Conservation (phyloP, 2,888 invertebrate genomes). For the Lymantria dispar region DNA sequence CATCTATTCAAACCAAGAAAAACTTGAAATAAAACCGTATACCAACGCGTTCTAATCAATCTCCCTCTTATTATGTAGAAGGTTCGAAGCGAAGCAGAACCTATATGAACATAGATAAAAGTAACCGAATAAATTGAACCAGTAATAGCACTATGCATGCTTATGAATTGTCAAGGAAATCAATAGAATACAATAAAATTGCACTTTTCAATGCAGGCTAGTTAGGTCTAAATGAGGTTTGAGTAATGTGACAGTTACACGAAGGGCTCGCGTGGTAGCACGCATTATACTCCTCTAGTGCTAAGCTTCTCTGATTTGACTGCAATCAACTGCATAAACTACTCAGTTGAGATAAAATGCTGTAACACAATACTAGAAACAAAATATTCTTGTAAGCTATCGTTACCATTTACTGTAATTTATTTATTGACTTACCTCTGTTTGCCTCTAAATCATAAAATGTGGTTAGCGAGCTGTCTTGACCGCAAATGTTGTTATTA, state of each 20-base stretch:
- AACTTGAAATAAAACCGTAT: no score
- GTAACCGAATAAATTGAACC: no score
- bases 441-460: conserved; percentile 28
- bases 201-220: conserved; percentile 73
- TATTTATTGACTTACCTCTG: conserved; percentile 29
- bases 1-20: no score
- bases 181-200: conserved; percentile 79
- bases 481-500: conserved; percentile 20
- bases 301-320: conserved; percentile 46
- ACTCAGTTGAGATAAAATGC: conserved; percentile 30
- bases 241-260: conserved; percentile 74
- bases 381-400: conserved; percentile 26
- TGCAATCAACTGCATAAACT: conserved; percentile 38
- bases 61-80: no score
- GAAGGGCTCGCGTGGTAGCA: conserved; percentile 68
- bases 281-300: conserved; percentile 49
- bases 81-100: no score
- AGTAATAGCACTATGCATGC: conserved; percentile 44
- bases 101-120: no score
- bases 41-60: no score
- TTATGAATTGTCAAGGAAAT: conserved; percentile 68
- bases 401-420: conserved; percentile 25
- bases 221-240: conserved; percentile 79
- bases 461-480: conserved; percentile 14
- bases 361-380: conserved; percentile 33